These are phyloP conservation scores for Muricea muricata DNA, from an alignment of 92 coral and sea anemone genomes.

Conservation along the genomic window DNA sequence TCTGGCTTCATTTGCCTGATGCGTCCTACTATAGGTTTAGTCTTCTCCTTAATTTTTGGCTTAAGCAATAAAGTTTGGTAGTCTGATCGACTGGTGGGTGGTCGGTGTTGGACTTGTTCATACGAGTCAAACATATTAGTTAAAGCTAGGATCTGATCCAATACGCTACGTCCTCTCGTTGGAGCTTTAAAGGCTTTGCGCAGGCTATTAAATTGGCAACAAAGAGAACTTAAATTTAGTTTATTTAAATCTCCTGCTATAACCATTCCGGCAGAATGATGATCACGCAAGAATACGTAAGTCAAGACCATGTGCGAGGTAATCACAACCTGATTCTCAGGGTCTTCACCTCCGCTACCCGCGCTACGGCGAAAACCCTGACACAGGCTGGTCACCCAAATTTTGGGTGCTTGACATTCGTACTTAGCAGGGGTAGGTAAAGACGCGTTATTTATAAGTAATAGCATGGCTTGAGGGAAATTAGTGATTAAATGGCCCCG, in stretches of 20 bases:
- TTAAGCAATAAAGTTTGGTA: conserved; percentile 28
- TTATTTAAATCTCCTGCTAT: conserved; percentile 34
- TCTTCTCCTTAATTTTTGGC: conserved; percentile 52
- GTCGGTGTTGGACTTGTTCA: background rate
- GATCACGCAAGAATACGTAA: conserved; percentile 1
- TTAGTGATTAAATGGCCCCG: too few species aligned
- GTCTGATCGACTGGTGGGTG: conserved; percentile 35
- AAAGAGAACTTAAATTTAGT: background rate
- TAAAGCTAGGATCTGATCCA: conserved; percentile 26
- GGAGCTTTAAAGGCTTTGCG: background rate
- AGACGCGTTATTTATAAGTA: too few species aligned
- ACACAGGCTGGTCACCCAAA: too few species aligned
- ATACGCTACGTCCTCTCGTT: conserved; percentile 1
- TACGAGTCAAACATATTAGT: conserved; percentile 24
- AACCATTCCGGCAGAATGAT: conserved; percentile 16
- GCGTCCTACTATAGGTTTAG: conserved; percentile 30
- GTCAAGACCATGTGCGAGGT: background rate
- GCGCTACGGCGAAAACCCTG: too few species aligned
- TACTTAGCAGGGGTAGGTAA: too few species aligned
- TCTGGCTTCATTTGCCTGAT: conserved; percentile 51
- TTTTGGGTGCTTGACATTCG: too few species aligned
- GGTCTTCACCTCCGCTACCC: too few species aligned
- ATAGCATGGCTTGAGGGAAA: too few species aligned
- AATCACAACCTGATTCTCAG: too few species aligned
- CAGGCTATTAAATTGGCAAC: background rate